phyloP scores from a whole-genome alignment of 2,888 invertebrate species.

The Sipha maydis region DNA sequence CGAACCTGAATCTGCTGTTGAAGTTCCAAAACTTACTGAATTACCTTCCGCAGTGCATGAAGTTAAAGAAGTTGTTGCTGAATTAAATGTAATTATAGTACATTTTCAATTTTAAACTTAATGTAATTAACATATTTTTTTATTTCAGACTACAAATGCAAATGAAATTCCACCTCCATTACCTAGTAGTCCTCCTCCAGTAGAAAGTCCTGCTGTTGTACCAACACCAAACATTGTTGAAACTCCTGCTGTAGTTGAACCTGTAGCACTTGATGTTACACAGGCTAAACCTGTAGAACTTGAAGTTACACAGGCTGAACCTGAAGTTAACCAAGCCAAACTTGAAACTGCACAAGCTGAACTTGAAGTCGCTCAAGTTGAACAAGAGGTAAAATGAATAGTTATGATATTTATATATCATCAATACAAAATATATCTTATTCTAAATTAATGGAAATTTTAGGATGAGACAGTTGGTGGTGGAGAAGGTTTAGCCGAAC shows the following conservation, averaged over 20 bases:
- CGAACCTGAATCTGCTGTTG: slow-evolving; percentile 53
- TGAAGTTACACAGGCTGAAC: slow-evolving; percentile 20
- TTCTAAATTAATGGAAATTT: neutral
- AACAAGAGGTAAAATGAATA: slow-evolving; percentile 28
- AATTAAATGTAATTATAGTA: slow-evolving; percentile 17
- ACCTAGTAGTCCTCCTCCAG: slow-evolving; percentile 65
- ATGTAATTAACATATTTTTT: neutral
- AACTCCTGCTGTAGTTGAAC: slow-evolving; percentile 48
- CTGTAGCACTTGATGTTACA: slow-evolving; percentile 27
- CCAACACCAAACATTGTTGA: slow-evolving; percentile 64
- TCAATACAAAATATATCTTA: neutral
- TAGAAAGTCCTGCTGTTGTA: slow-evolving; percentile 64
- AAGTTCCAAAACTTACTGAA: slow-evolving; percentile 51
- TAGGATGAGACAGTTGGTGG: slow-evolving; percentile 63
- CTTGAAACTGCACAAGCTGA: slow-evolving; percentile 5
- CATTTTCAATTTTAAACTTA: neutral
- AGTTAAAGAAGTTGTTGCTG: slow-evolving; percentile 37
- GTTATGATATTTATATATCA: neutral
- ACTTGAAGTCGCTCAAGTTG: slow-evolving; percentile 20
- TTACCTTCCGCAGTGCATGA: neutral
- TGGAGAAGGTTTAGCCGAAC: slow-evolving; percentile 65
- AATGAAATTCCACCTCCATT: slow-evolving; percentile 65
- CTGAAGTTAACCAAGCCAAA: slow-evolving; percentile 27
- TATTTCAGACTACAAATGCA: slow-evolving; percentile 58
- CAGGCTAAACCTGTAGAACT: slow-evolving; percentile 29